Conservation (phyloP, 2,113 vertebrate species). For the Rhinopomastus cyanomelas region DNA sequence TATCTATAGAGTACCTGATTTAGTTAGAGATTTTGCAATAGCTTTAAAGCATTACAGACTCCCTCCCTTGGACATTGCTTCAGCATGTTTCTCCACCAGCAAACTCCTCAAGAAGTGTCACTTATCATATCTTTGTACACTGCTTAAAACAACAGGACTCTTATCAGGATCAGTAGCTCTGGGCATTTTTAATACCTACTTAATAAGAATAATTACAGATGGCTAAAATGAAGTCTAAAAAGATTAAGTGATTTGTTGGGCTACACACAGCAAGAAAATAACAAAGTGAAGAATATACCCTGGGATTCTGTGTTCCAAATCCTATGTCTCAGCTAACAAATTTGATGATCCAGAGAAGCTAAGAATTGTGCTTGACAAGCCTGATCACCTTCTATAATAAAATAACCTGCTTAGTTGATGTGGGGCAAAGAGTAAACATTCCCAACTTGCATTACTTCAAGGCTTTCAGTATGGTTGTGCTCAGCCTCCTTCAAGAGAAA, state of each 20-base stretch:
- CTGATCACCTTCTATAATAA: not conserved
- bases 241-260: constrained; percentile 31
- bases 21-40: not conserved
- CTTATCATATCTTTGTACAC: not conserved
- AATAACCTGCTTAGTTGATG: not conserved
- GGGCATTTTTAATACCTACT: not conserved
- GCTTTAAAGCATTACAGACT: not conserved
- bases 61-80: not conserved
- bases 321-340: not conserved
- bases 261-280: constrained; percentile 1
- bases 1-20: not conserved
- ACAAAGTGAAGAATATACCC: not conserved
- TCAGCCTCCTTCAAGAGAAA: not conserved
- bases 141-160: not conserved
- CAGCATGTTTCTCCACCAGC: not conserved
- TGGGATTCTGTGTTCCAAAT: not conserved
- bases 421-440: not conserved
- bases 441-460: not conserved
- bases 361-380: not conserved
- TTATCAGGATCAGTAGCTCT: not conserved
- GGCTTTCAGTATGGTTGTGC: fast-evolving
- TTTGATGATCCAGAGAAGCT: not conserved
- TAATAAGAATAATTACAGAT: constrained; percentile 41
- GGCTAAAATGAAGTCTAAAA: constrained; percentile 6
- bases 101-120: not conserved